These are phyloP conservation scores for Daktulosphaira vitifoliae DNA, from an alignment of 1,140 invertebrate genomes.

Conservation along the genomic window DNA sequence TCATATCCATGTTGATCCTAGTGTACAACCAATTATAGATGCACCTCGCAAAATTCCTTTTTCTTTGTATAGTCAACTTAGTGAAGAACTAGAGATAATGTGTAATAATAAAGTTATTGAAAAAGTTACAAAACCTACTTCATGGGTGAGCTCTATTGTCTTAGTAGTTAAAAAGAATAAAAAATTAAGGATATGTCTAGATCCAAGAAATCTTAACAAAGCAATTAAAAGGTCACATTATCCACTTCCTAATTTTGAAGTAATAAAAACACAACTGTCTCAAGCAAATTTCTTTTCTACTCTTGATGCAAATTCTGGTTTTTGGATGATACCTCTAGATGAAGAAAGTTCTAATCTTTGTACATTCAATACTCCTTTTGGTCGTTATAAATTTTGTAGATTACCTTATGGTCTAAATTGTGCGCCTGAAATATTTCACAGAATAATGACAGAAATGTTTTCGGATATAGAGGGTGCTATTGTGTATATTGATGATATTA, in stretches of 20 bases:
- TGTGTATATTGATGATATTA: too few relatives aligned
- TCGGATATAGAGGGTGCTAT: constrained; percentile 38
- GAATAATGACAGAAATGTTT: constrained; percentile 41
- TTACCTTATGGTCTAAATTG: constrained; percentile 42
- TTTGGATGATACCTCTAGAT: constrained; percentile 44
- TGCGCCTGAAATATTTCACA: constrained; percentile 45
- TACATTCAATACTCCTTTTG: constrained; percentile 44
- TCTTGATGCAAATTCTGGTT: constrained; percentile 46
- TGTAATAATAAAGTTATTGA: constrained; percentile 40
- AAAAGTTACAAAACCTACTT: constrained; percentile 41
- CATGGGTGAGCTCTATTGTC: too few relatives aligned
- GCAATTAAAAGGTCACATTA: constrained; percentile 43
- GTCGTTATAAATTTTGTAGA: constrained; percentile 38
- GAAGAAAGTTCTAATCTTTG: constrained; percentile 41
- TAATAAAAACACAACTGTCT: constrained; percentile 42
- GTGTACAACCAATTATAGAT: too few relatives aligned
- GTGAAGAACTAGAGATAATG: constrained; percentile 38
- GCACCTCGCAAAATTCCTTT: too few relatives aligned
- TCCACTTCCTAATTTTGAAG: constrained; percentile 44
- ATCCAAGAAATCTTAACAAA: constrained; percentile 47
- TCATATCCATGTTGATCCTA: constrained; percentile 35
- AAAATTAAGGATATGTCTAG: constrained; percentile 46
- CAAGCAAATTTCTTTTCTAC: constrained; percentile 45
- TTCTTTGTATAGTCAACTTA: constrained; percentile 38
- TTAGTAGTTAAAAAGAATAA: too few relatives aligned